A percentile compares a stretch with the other conserved stretches of the same genome.
Evolutionary conservation across 2,888 invertebrate genomes (phyloP).

Genomic region (Cistogaster globosa): DNA sequence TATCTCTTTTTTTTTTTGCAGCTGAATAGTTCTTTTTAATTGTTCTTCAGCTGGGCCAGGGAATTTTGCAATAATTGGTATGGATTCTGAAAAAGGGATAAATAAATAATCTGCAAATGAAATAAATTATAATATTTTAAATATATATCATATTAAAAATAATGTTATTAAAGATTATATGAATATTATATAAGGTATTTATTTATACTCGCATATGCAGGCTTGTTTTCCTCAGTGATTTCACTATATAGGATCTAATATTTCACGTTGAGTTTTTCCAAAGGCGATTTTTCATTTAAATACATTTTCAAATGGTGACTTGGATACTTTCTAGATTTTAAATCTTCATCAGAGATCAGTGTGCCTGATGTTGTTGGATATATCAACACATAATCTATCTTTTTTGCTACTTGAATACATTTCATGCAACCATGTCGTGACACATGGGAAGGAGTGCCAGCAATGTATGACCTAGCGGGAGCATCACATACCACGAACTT

Average conservation of each 20-base stretch:
- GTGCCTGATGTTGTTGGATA: conserved; percentile 37
- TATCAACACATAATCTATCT: conserved; percentile 41
- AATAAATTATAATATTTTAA: conserved; percentile 10
- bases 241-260: conserved; percentile 38
- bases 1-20: conserved; percentile 19
- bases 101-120: background rate
- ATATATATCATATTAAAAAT: conserved; percentile 33
- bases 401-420: conserved; percentile 41
- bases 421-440: conserved; percentile 52
- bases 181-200: too few relatives aligned
- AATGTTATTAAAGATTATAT: too few relatives aligned
- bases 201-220: too few relatives aligned
- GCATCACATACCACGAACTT: conserved; percentile 31
- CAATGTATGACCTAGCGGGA: too few relatives aligned
- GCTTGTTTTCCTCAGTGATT: background rate
- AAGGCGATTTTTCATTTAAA: conserved; percentile 22
- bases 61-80: conserved; percentile 13
- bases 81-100: too few relatives aligned
- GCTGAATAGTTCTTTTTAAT: conserved; percentile 20
- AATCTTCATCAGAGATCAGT: conserved; percentile 54
- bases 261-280: conserved; percentile 8
- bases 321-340: conserved; percentile 47
- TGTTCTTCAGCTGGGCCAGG: conserved; percentile 24
- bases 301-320: conserved; percentile 46
- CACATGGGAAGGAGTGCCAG: conserved; percentile 34